These are phyloP conservation scores for Pomatostomus ruficeps DNA, from an alignment of 2,113 vertebrate species.

Conservation along the genomic window DNA sequence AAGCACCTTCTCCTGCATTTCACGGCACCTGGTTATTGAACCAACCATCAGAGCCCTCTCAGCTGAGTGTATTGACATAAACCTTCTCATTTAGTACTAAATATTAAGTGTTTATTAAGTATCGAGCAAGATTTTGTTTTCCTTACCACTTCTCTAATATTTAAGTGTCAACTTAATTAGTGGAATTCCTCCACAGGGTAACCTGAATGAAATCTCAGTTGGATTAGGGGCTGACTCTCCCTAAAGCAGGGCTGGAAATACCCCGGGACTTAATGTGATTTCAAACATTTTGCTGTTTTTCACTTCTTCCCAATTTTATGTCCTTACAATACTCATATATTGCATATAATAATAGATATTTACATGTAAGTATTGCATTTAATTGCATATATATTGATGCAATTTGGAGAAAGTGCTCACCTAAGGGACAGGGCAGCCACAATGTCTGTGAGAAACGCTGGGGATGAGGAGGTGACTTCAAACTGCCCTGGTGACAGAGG, in stretches of 20 bases:
- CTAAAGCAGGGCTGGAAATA: not conserved
- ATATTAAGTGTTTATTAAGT: not conserved
- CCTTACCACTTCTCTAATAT: not conserved
- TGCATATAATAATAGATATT: not conserved
- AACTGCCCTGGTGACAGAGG: not conserved
- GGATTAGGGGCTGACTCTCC: not conserved
- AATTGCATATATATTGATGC: not conserved
- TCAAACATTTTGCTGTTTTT: not conserved
- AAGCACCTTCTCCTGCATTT: not conserved
- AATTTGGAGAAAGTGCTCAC: not conserved
- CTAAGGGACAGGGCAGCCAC: accelerated
- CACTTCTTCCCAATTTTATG: not conserved
- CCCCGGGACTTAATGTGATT: not conserved
- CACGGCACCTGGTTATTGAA: not conserved
- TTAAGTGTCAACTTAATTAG: not conserved
- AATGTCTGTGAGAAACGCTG: not conserved
- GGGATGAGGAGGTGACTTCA: not conserved
- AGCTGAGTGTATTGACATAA: not conserved
- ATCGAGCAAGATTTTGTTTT: not conserved
- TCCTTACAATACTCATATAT: not conserved
- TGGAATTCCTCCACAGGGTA: not conserved
- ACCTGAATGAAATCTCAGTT: not conserved
- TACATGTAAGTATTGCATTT: not conserved
- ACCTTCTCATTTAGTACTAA: not conserved
- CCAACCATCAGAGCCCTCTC: not conserved